Percentiles rank a stretch among this genome's conserved stretches.
phyloP scores from a whole-genome alignment of 2,113 vertebrate genomes.

The Ginglymostoma cirratum region DNA sequence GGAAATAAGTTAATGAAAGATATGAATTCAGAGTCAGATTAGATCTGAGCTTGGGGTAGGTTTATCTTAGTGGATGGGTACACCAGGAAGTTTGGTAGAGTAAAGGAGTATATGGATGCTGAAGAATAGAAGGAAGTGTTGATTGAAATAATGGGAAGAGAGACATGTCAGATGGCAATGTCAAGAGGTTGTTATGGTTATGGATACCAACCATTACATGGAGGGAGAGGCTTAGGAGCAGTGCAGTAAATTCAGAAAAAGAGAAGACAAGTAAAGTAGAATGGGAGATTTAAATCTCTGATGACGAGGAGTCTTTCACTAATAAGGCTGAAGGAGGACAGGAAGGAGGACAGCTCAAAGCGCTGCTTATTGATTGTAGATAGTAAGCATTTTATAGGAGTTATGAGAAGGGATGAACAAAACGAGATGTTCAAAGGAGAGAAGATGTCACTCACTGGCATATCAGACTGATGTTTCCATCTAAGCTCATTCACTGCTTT shows the following conservation, averaged over 20 bases:
- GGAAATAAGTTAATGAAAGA: neutral
- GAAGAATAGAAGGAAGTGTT: neutral
- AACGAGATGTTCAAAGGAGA: neutral
- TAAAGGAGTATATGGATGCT: neutral
- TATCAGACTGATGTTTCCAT: neutral
- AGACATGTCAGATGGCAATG: neutral
- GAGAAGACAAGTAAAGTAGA: neutral
- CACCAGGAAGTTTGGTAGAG: neutral
- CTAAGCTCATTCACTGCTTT: neutral
- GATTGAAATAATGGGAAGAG: neutral
- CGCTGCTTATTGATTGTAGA: neutral
- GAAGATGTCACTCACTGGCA: neutral
- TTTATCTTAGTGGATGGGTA: neutral
- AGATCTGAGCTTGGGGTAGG: neutral
- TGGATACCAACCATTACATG: neutral
- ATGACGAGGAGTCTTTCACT: neutral
- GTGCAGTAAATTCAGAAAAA: neutral
- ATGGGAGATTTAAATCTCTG: neutral
- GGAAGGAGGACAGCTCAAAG: neutral
- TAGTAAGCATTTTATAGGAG: neutral
- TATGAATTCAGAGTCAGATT: neutral
- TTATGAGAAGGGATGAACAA: neutral
- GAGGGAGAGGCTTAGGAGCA: neutral
- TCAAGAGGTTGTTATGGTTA: neutral
- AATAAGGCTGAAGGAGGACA: neutral